phyloP scores from a whole-genome alignment of 2,113 vertebrate genomes.

The Perca fluviatilis region DNA sequence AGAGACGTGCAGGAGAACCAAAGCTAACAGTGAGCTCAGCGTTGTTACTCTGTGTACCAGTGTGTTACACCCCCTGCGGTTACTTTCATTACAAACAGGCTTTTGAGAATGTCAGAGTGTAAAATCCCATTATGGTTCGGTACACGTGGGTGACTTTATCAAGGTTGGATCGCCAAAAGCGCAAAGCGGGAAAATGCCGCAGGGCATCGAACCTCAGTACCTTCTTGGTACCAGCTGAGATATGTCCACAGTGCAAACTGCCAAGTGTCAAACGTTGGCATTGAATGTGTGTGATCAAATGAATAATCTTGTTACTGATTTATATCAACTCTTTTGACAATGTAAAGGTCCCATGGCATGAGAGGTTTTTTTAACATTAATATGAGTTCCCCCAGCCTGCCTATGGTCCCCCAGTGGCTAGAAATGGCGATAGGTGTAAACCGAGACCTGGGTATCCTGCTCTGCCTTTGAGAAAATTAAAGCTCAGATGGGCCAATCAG shows the following conservation, averaged over 20 bases:
- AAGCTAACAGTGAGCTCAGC: not conserved
- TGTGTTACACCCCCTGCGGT: not conserved
- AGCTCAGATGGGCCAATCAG: too few relatives aligned
- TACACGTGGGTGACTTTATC: not conserved
- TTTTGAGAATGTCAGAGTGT: not conserved
- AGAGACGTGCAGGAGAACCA: not conserved
- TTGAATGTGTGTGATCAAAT: not conserved
- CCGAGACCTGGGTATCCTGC: too few relatives aligned
- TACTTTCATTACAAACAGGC: not conserved
- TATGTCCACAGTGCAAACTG: not conserved
- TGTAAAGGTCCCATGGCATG: too few relatives aligned
- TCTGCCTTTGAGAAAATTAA: too few relatives aligned
- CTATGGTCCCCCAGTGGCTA: too few relatives aligned
- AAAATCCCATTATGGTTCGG: not conserved
- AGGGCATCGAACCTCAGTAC: not conserved
- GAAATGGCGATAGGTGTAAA: too few relatives aligned
- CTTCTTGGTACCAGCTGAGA: not conserved
- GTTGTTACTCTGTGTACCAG: not conserved
- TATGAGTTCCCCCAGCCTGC: too few relatives aligned
- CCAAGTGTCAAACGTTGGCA: not conserved
- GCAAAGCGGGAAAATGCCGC: not conserved
- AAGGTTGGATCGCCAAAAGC: not conserved
- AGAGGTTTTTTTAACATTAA: too few relatives aligned
- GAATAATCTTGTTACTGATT: not conserved
- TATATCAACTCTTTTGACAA: too few relatives aligned